These are phyloP conservation scores for Parthenolecanium corni DNA, from an alignment of 2,888 invertebrate species.

Conservation along the genomic window DNA sequence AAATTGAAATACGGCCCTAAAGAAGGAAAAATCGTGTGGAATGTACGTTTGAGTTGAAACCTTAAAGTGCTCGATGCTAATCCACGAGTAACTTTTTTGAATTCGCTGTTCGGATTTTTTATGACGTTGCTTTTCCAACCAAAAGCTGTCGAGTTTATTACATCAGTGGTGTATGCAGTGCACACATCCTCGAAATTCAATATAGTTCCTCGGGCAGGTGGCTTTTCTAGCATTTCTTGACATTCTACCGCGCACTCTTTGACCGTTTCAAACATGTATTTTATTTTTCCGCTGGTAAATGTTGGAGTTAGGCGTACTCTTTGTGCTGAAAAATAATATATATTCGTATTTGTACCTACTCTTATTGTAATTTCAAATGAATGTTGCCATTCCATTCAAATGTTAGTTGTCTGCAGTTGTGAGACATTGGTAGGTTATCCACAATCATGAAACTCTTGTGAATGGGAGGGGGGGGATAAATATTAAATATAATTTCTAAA, in stretches of 20 bases:
- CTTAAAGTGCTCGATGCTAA: not conserved
- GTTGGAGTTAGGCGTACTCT: conserved; percentile 45
- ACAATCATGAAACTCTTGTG: no score
- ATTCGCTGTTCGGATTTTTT: conserved; percentile 2
- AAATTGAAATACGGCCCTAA: not conserved
- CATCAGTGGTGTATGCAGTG: conserved; percentile 35
- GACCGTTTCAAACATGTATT: conserved; percentile 43
- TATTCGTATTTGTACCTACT: no score
- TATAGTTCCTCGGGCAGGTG: not conserved
- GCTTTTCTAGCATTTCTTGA: not conserved
- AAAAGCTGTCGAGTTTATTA: conserved; percentile 19
- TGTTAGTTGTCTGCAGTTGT: no score
- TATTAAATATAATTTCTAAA: no score
- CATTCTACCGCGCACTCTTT: conserved; percentile 39
- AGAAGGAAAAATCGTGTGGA: not conserved
- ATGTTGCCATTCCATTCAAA: no score
- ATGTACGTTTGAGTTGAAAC: not conserved
- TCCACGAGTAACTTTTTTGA: not conserved
- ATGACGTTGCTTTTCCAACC: conserved; percentile 6
- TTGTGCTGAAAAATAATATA: conserved; percentile 35
- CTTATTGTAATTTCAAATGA: no score
- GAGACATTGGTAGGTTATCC: no score
- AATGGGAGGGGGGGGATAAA: no score
- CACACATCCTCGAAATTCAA: conserved; percentile 40
- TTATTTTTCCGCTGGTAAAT: conserved; percentile 46